Evolutionary conservation across 2,113 vertebrate species (phyloP).

Genomic region (Engystomops pustulosus): DNA sequence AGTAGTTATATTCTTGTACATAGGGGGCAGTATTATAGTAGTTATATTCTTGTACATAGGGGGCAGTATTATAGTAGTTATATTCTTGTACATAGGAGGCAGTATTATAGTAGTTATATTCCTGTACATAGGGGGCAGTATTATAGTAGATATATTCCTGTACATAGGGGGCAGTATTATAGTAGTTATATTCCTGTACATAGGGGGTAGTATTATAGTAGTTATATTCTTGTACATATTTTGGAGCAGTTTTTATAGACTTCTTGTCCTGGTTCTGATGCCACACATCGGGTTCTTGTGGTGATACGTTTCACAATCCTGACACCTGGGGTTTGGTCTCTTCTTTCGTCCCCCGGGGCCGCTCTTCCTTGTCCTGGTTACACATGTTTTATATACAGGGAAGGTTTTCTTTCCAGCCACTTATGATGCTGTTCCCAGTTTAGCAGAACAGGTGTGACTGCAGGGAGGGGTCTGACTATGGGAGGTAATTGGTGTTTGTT

Average conservation of each 20-base stretch:
- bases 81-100: not conserved
- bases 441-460: conserved; percentile 22
- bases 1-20: not conserved
- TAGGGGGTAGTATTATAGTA: conserved; percentile 10
- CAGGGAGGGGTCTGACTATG: conserved; percentile 34
- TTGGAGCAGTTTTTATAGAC: too few species aligned
- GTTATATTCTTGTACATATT: not conserved
- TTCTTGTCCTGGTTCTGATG: too few species aligned
- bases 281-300: not conserved
- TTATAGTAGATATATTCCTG: not conserved
- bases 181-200: conserved; percentile 1
- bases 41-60: not conserved
- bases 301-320: not conserved
- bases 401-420: not conserved
- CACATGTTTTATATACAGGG: not conserved
- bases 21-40: not conserved
- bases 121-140: not conserved
- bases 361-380: conserved; percentile 21
- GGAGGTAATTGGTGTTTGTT: not conserved
- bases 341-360: conserved; percentile 35
- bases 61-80: not conserved
- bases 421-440: not conserved
- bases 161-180: too few species aligned
- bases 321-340: conserved; percentile 5
- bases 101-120: conserved; percentile 2